Evolutionary conservation across 1,140 invertebrate genomes (phyloP).

Genomic region (Agraylea sexmaculata): DNA sequence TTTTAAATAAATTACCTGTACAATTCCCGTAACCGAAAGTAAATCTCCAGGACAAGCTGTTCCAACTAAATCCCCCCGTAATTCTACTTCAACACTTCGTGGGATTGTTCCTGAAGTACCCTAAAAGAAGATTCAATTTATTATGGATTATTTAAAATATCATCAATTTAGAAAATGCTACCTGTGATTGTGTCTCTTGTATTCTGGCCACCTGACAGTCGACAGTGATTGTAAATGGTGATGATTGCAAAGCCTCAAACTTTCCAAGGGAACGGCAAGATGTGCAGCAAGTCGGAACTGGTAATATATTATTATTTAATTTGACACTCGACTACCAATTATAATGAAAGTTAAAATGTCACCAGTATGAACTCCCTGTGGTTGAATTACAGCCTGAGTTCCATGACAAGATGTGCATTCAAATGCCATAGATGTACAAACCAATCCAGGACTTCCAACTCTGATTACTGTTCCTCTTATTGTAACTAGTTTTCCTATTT

Average conservation of each 20-base stretch:
- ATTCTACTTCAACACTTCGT: constrained; percentile 76
- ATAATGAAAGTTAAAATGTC: constrained; percentile 6
- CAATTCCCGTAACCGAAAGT: constrained; percentile 74
- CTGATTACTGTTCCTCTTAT: constrained; percentile 79
- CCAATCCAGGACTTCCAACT: constrained; percentile 61
- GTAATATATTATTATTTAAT: constrained; percentile 2
- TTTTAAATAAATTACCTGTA: constrained; percentile 48
- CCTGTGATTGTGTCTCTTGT: constrained; percentile 61
- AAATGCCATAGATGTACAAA: constrained; percentile 71
- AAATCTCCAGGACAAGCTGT: constrained; percentile 80
- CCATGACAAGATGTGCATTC: constrained; percentile 56
- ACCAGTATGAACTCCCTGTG: constrained; percentile 48
- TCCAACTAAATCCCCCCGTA: constrained; percentile 78
- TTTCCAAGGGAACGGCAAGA: constrained; percentile 47
- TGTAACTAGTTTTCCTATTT: constrained; percentile 67
- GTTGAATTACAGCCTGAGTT: constrained; percentile 47
- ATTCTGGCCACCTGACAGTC: constrained; percentile 72
- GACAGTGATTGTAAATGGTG: constrained; percentile 57
- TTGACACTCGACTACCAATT: background rate
- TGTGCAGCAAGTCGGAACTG: constrained; percentile 42
- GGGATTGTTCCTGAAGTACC: constrained; percentile 66
- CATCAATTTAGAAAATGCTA: constrained; percentile 21
- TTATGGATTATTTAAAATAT: background rate
- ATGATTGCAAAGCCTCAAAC: constrained; percentile 57
- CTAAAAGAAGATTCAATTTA: constrained; percentile 29